These are phyloP conservation scores for Psilopsiagon aurifrons DNA, from an alignment of 2,113 vertebrate species.

Conservation along the genomic window DNA sequence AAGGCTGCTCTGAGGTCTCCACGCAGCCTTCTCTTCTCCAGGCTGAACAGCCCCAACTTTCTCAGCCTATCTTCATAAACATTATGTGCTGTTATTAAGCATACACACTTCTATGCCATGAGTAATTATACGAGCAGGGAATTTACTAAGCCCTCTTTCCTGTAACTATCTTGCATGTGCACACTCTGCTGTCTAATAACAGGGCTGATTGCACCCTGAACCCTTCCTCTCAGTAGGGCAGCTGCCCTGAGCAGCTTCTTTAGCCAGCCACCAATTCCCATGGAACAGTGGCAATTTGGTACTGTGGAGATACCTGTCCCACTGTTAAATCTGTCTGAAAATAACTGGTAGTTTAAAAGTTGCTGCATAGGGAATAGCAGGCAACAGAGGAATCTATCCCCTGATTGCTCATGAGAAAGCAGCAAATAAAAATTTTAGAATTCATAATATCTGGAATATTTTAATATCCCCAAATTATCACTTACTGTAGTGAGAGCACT, in stretches of 20 bases:
- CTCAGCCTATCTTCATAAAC: not conserved
- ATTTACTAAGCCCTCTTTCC: not conserved
- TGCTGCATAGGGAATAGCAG: not conserved
- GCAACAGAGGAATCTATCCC: too few relatives aligned
- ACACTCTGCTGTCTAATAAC: not conserved
- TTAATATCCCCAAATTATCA: not conserved
- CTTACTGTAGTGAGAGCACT: rapidly evolving
- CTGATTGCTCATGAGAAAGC: not conserved
- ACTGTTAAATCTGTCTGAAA: not conserved
- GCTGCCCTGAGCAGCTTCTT: not conserved
- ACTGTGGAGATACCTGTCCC: not conserved
- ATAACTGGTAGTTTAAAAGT: not conserved
- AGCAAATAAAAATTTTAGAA: not conserved
- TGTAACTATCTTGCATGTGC: too few relatives aligned
- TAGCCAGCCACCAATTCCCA: not conserved
- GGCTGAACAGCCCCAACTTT: too few relatives aligned
- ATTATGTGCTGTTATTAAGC: not conserved
- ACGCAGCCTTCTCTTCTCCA: too few relatives aligned
- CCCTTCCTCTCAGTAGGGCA: not conserved
- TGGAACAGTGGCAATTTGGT: not conserved
- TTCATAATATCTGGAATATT: not conserved
- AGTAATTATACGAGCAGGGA: not conserved
- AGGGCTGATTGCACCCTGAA: not conserved
- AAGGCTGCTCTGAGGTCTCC: too few relatives aligned
- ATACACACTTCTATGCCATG: rapidly evolving